Evolutionary conservation across 1,140 invertebrate species (phyloP), one percentile per base, ranked within the genome.

Genomic region (Carposina sasakii): DNA sequence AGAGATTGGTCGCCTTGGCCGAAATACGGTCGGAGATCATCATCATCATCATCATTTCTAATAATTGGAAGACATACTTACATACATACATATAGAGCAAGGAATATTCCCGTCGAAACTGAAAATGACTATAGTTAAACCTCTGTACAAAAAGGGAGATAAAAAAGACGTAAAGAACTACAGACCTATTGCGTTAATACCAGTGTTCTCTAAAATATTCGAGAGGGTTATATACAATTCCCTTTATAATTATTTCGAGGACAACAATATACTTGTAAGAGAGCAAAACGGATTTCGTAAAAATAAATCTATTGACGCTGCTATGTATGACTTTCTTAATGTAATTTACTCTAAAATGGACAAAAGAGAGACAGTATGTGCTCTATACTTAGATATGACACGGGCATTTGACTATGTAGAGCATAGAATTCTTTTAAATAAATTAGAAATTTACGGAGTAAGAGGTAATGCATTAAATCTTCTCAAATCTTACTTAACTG

Each of bases 61-160:
- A n/a, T n/a, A n/a, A n/a, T n/a, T n/a, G n/a, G 50, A 48, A 48
- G 59, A 43, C 39, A 52, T 63, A 13, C 13, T 9, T 26, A 16
- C n/a, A n/a, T 23, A 20, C 21, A 2, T 8, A 39, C 19, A n/a
- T n/a, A n/a, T 30, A 2, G 23, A n/a, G 9, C 12, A 43, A 10
- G 41, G 41, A 2, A 17, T 30, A 4, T 43, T 28, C 13, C 41
- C 41, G 8, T n/a, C 16, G 2, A 17, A 28, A 28, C 26, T 43
- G 2, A 43, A 43, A 24, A 24, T 43, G 8, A 15, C 23, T 0
- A 22, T 43, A 3, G 23, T 43, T 16, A 43, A 15, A 2, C 41
- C 41, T 22, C 3, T 43, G n/a, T 28, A 17, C 30, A 43, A 43
- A 30, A 43, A 43, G 15, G 41, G 41, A 19, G 41, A 43, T n/a